A percentile compares a stretch with the other conserved stretches of the same genome.
Evolutionary conservation across 2,113 vertebrate genomes (phyloP).

Genomic region (Falco punctatus): DNA sequence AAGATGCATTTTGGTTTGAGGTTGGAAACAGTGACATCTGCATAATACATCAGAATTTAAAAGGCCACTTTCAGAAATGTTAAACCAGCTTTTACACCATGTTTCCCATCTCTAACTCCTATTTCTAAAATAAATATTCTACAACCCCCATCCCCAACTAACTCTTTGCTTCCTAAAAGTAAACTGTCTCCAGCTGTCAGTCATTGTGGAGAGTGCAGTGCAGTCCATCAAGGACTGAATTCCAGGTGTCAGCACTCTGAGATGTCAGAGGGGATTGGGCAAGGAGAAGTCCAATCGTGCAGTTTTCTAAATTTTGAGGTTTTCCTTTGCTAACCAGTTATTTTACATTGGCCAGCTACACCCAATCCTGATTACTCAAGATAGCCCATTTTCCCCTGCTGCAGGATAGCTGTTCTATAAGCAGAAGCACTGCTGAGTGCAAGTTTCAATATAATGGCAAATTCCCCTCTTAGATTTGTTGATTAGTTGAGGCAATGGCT

Average conservation of each 20-base stretch:
- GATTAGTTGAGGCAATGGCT: neutral
- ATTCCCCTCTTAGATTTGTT: neutral
- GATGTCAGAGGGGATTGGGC: neutral
- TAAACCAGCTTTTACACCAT: neutral
- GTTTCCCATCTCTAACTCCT: neutral
- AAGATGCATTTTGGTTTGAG: neutral
- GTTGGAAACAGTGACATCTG: neutral
- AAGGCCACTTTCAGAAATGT: neutral
- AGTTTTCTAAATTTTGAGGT: neutral
- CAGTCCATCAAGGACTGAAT: neutral
- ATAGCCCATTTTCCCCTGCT: rapidly evolving
- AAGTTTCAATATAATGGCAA: neutral
- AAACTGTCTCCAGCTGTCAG: neutral
- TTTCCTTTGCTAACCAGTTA: neutral
- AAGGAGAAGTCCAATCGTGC: neutral
- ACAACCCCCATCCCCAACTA: neutral
- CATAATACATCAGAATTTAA: neutral
- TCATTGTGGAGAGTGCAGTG: neutral
- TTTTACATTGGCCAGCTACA: neutral
- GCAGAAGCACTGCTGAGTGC: neutral
- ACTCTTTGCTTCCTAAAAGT: neutral
- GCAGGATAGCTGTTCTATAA: neutral
- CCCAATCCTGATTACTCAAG: neutral
- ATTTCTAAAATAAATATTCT: neutral
- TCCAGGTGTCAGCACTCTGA: neutral